These are phyloP conservation scores for Barbus barbus DNA, from an alignment of 2,113 vertebrate species.

Conservation along the genomic window DNA sequence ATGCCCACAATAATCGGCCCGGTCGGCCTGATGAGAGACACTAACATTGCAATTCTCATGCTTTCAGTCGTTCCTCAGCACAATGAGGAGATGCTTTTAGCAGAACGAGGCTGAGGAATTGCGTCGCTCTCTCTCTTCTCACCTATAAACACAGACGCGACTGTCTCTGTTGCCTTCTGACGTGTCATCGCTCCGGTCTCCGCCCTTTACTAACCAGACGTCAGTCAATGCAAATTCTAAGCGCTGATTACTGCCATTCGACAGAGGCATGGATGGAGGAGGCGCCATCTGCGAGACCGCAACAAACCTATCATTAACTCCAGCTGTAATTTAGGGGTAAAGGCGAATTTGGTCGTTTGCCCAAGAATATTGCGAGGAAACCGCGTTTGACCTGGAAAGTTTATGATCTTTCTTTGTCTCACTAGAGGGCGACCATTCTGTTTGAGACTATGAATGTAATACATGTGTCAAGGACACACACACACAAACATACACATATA, in stretches of 20 bases:
- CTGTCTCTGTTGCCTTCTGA: slow-evolving; percentile 41
- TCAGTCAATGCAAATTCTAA: slow-evolving; percentile 24
- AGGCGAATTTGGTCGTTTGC: slow-evolving; percentile 26
- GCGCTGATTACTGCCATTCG: slow-evolving; percentile 16
- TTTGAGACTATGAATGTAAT: neutral
- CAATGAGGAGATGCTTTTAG: neutral
- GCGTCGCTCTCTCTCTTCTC: slow-evolving; percentile 17
- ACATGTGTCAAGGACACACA: neutral
- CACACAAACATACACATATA: neutral
- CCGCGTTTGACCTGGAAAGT: neutral
- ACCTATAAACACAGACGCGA: slow-evolving; percentile 24
- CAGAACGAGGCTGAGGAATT: neutral
- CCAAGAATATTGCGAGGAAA: slow-evolving; percentile 28
- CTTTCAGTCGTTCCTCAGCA: slow-evolving; percentile 6
- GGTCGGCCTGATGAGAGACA: slow-evolving; percentile 85
- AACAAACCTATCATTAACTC: slow-evolving; percentile 7
- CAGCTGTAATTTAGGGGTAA: slow-evolving; percentile 39
- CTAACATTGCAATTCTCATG: slow-evolving; percentile 85
- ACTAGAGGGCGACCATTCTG: slow-evolving; percentile 34
- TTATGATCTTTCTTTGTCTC: neutral
- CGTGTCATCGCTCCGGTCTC: slow-evolving; percentile 51
- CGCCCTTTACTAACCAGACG: slow-evolving; percentile 39
- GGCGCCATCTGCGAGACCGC: neutral
- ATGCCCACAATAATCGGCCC: slow-evolving; percentile 90
- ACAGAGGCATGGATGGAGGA: slow-evolving; percentile 1